Conservation (phyloP, 2,888 invertebrate species). For the Trilocha varians region DNA sequence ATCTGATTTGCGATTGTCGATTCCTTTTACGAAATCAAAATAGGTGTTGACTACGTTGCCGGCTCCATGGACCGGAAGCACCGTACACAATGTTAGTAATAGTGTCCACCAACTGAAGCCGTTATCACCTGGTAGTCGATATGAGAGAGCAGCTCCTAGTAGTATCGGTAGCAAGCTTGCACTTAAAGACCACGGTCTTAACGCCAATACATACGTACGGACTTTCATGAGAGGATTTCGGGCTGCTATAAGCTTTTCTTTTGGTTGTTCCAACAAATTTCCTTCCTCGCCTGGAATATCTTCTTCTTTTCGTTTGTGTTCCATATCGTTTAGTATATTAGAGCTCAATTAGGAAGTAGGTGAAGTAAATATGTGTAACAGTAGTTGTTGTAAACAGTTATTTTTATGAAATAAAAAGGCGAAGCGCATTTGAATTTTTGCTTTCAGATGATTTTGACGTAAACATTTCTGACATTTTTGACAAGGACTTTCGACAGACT, state of each 20-base stretch:
- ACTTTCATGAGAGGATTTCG: conserved; percentile 85
- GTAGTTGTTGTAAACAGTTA: too few relatives aligned
- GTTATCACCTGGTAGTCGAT: conserved; percentile 82
- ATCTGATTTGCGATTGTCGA: conserved; percentile 93
- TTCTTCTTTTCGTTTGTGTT: conserved; percentile 38
- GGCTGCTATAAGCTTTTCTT: conserved; percentile 38
- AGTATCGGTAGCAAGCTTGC: conserved; percentile 93
- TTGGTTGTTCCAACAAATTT: conserved; percentile 59
- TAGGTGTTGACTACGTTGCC: conserved; percentile 98
- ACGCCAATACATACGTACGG: conserved; percentile 88
- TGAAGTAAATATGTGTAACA: too few relatives aligned
- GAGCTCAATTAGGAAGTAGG: too few relatives aligned
- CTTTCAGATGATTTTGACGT: too few relatives aligned
- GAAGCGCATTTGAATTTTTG: too few relatives aligned
- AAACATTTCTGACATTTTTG: too few relatives aligned
- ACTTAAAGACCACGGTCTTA: conserved; percentile 95
- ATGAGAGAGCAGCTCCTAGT: conserved; percentile 90
- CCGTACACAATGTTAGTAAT: conserved; percentile 86
- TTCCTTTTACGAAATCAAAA: conserved; percentile 94
- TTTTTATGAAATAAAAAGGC: too few relatives aligned
- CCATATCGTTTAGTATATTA: too few relatives aligned
- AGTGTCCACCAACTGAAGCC: conserved; percentile 87
- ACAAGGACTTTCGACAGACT: too few relatives aligned
- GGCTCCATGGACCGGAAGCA: conserved; percentile 94
- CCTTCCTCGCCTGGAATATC: conserved; percentile 52